phyloP scores from a whole-genome alignment of 2,888 invertebrate species.

The Gasteruption jaculator region DNA sequence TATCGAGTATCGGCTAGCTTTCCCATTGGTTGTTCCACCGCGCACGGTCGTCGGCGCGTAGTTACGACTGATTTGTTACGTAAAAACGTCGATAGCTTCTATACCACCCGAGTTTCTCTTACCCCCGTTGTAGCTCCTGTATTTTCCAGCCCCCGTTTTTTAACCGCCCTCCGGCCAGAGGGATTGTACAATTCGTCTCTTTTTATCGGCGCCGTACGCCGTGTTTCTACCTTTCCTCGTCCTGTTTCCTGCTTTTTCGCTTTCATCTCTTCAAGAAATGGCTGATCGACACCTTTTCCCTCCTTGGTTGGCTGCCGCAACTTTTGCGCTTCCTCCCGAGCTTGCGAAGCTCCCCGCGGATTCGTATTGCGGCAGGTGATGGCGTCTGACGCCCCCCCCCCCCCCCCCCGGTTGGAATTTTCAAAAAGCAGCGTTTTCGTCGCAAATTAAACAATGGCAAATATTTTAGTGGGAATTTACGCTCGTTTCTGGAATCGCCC shows the following conservation, averaged over 20 bases:
- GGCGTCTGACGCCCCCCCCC: too few relatives aligned
- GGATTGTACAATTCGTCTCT: constrained; percentile 34
- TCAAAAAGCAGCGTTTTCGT: too few relatives aligned
- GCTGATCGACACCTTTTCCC: constrained; percentile 41
- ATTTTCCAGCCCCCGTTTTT: constrained; percentile 31
- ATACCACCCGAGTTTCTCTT: constrained; percentile 41
- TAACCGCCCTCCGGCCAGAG: constrained; percentile 22
- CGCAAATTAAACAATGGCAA: too few relatives aligned
- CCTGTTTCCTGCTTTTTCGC: too few relatives aligned
- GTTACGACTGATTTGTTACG: constrained; percentile 53
- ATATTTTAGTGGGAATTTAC: too few relatives aligned
- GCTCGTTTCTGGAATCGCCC: too few relatives aligned
- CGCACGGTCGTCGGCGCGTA: constrained; percentile 45
- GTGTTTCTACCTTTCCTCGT: too few relatives aligned
- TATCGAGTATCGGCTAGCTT: constrained; percentile 51
- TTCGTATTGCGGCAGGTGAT: too few relatives aligned
- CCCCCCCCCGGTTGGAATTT: too few relatives aligned
- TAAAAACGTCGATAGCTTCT: constrained; percentile 52
- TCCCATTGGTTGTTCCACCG: constrained; percentile 47
- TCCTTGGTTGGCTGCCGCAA: constrained; percentile 23
- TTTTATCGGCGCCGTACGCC: constrained; percentile 47
- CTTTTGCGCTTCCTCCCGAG: constrained; percentile 16
- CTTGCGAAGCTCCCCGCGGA: too few relatives aligned
- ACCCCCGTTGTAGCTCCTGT: constrained; percentile 29
- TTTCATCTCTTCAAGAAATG: too few relatives aligned